Percentiles rank a stretch among this genome's conserved stretches.
phyloP scores from a whole-genome alignment of 1,140 invertebrate genomes.

The Ostrea edulis region DNA sequence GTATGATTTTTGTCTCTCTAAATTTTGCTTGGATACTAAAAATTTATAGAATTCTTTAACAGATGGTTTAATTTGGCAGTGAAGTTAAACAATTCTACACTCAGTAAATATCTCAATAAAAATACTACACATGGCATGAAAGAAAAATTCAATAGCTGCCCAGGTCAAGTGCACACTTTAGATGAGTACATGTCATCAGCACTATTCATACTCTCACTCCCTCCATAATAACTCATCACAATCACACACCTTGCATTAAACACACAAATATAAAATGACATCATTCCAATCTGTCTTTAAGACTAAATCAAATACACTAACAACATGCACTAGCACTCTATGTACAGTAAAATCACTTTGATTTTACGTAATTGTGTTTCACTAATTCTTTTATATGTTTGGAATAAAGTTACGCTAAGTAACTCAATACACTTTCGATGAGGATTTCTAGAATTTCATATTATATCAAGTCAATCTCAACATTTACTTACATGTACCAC shows the following conservation, averaged over 20 bases:
- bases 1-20: background rate
- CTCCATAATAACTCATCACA: background rate
- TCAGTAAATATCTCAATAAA: background rate
- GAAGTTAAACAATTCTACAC: constrained; percentile 14
- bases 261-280: constrained; percentile 18
- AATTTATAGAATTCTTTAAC: background rate
- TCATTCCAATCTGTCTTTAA: constrained; percentile 13
- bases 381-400: background rate
- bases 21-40: background rate
- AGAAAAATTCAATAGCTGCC: constrained; percentile 4
- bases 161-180: background rate
- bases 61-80: constrained; percentile 22
- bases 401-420: background rate
- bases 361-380: background rate
- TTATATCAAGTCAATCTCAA: background rate
- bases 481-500: background rate
- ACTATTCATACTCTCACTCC: background rate
- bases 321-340: constrained; percentile 28
- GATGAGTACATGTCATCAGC: background rate
- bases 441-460: constrained; percentile 6
- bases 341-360: constrained; percentile 12
- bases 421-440: background rate
- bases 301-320: constrained; percentile 23
- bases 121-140: background rate
- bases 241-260: background rate